phyloP scores from a whole-genome alignment of 2,113 vertebrate species.

The Psittacara wagleri region DNA sequence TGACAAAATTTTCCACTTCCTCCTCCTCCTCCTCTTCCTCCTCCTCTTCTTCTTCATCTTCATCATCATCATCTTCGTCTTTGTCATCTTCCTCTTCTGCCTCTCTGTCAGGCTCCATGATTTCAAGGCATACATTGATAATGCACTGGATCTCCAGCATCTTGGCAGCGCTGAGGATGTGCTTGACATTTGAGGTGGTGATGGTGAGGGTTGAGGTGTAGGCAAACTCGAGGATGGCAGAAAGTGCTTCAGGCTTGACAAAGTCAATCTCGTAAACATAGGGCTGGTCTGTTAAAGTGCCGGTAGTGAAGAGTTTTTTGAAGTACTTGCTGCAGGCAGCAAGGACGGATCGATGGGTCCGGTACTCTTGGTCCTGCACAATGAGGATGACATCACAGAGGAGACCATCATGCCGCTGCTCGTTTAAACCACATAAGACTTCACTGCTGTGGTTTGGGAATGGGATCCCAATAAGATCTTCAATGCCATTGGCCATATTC shows the following conservation, averaged over 20 bases:
- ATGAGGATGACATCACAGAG: constrained; percentile 96
- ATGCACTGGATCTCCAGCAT: constrained; percentile 97
- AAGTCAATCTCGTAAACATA: constrained; percentile 96
- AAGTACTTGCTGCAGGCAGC: constrained; percentile 99
- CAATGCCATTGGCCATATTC: constrained; percentile 92
- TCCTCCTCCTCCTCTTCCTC: constrained; percentile 87
- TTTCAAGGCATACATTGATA: constrained; percentile 94
- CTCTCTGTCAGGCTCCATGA: constrained; percentile 87
- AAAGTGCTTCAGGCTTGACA: constrained; percentile 92
- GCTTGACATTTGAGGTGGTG: constrained; percentile 90
- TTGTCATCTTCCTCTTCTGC: constrained; percentile 74
- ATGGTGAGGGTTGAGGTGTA: constrained; percentile 98
- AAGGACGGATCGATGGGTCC: constrained; percentile 92
- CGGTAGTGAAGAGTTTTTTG: constrained; percentile 96
- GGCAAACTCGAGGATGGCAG: constrained; percentile 96
- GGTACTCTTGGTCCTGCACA: constrained; percentile 93
- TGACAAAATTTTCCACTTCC: constrained; percentile 79
- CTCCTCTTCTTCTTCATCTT: constrained; percentile 78
- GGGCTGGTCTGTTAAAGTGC: constrained; percentile 81
- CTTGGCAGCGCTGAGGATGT: constrained; percentile 91
- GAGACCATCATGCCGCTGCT: constrained; percentile 91
- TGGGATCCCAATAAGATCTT: constrained; percentile 97
- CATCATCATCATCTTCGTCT: constrained; percentile 71
- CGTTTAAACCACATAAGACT: constrained; percentile 91
- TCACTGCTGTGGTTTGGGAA: constrained; percentile 99